These are phyloP conservation scores for Picathartes gymnocephalus DNA, from an alignment of 2,113 vertebrate species.

Conservation along the genomic window DNA sequence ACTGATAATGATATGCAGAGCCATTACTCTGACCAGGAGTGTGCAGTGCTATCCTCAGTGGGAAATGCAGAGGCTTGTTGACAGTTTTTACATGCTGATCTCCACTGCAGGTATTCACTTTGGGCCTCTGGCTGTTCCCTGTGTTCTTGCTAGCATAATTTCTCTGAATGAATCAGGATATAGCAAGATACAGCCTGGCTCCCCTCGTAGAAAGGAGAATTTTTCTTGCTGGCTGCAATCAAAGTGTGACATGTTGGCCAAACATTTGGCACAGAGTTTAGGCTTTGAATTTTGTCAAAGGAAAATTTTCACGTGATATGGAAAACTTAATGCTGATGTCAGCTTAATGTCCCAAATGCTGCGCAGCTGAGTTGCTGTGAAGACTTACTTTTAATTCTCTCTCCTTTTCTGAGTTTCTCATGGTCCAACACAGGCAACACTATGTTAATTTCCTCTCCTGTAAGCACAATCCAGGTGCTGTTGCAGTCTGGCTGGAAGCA, in stretches of 20 bases:
- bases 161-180: not conserved
- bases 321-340: not conserved
- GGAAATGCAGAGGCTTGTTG: not conserved
- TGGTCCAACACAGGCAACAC: not conserved
- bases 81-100: not conserved
- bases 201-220: not conserved
- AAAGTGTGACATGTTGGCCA: not conserved
- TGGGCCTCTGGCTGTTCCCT: not conserved
- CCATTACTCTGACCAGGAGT: not conserved
- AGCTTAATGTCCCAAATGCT: not conserved
- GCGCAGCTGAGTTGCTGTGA: not conserved
- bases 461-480: not conserved
- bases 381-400: not conserved
- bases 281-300: not conserved
- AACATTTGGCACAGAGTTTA: not conserved
- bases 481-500: not conserved
- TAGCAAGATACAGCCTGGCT: not conserved
- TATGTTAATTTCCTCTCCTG: not conserved
- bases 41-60: not conserved
- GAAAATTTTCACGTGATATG: not conserved
- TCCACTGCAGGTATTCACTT: not conserved
- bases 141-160: not conserved
- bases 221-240: not conserved
- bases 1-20: not conserved
- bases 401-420: not conserved